Evolutionary conservation across 1,140 invertebrate species (phyloP), one percentile per base, ranked within the genome.

Genomic region (Eciton burchellii): DNA sequence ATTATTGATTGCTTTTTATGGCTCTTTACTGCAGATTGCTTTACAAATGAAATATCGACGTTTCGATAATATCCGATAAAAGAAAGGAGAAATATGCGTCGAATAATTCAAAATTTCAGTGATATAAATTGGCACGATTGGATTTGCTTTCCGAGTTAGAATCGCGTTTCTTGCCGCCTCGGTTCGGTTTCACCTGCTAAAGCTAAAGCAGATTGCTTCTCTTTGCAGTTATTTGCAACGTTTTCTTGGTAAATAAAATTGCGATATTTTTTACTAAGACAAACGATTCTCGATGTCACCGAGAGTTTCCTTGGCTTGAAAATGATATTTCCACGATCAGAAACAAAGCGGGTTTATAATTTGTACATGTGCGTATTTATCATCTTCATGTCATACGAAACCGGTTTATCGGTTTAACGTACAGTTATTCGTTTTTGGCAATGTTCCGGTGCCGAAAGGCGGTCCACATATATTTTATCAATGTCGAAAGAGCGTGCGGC

Each of bases 291-390:
- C 16, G 8, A 52, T 11, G n/a, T 6, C 9, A 5, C 14, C 26
- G 6, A 35, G 35, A 35, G 21, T 35, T 19, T 6, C 26, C 66
- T 45, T 56, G 52, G 26, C 5, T 16, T 3, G 14, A 4, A 11
- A 26, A 57, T 70, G 26, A 70, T 29, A 45, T 56, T 54, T 65
- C n/a, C 8, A 14, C 29, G 52, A 21, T 57, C 54, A 66, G 43
- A 45, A 26, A 26, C n/a, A 43, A 77, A 43, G 19, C 4, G 9
- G 12, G 3, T 45, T 60, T 35, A 26, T n/a, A 16, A 8, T 26
- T 49, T 26, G 6, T 26, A 14, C 14, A n/a, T 66, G 8, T 14
- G 26, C 24, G 21, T 26, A 14, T n/a, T n/a, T n/a, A n/a, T 68
- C 24, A 12, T n/a, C 47, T 52, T 8, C 49, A n/a, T 68, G 16